A percentile compares a stretch with the other conserved stretches of the same genome.
Conservation (phyloP, 2,888 invertebrate species). For the Athripsodes cinereus region DNA sequence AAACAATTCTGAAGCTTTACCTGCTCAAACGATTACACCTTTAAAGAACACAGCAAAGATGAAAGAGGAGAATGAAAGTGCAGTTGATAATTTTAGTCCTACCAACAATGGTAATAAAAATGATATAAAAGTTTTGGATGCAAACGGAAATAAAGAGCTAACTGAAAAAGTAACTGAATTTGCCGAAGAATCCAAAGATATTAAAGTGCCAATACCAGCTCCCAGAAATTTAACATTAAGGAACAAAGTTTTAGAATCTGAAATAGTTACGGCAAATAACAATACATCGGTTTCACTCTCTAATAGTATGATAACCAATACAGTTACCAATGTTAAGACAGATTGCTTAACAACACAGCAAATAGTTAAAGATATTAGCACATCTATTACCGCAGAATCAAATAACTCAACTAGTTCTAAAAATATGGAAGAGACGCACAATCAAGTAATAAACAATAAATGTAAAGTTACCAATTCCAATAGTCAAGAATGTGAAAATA, state of each 20-base stretch:
- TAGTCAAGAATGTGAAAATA: neutral
- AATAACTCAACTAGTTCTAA: neutral
- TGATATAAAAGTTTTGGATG: neutral
- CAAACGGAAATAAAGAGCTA: no score
- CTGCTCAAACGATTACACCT: neutral
- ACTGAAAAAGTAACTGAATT: neutral
- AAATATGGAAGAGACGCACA: neutral
- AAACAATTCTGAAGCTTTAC: neutral
- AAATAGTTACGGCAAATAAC: neutral
- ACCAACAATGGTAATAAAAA: neutral
- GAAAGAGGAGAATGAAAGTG: neutral
- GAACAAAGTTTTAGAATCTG: neutral
- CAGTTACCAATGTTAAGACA: neutral
- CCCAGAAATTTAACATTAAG: neutral
- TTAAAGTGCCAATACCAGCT: slow-evolving; percentile 1
- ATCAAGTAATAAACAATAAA: neutral
- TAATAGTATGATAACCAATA: no score
- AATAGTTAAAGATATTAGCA: neutral
- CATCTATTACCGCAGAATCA: no score
- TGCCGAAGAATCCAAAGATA: neutral
- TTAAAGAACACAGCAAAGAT: neutral
- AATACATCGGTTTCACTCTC: neutral
- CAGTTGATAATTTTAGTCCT: neutral
- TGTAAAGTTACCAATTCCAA: neutral
- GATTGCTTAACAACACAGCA: neutral